These are phyloP conservation scores for Ellobium chinense DNA, from an alignment of 2,888 invertebrate genomes.

Conservation along the genomic window DNA sequence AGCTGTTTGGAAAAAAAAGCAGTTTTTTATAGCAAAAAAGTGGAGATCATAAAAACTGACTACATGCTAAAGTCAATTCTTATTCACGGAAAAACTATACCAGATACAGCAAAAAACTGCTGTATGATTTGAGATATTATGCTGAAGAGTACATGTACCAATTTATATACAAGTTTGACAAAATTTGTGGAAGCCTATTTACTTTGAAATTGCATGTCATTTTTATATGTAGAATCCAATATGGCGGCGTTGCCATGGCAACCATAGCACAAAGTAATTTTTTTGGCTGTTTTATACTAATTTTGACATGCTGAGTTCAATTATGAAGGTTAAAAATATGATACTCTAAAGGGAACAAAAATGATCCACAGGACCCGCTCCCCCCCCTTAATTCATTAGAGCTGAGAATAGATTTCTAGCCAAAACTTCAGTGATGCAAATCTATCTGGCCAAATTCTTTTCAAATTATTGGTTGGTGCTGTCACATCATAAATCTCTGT, in stretches of 20 bases:
- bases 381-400: too few species aligned
- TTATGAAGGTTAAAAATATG: too few species aligned
- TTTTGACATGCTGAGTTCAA: too few species aligned
- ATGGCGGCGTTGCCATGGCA: not conserved
- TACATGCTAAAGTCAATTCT: not conserved
- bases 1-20: not conserved
- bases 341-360: too few species aligned
- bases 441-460: too few species aligned
- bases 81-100: not conserved
- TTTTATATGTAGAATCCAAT: not conserved
- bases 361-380: too few species aligned
- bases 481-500: too few species aligned
- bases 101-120: not conserved
- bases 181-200: not conserved
- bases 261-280: not conserved
- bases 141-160: not conserved
- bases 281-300: not conserved
- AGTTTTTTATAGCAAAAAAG: not conserved
- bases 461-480: too few species aligned
- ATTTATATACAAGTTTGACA: not conserved
- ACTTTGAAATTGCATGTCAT: not conserved
- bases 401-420: too few species aligned
- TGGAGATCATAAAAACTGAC: not conserved
- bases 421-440: too few species aligned
- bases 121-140: not conserved